Evolutionary conservation across 1,140 invertebrate genomes (phyloP).

Genomic region (Lerema accius): DNA sequence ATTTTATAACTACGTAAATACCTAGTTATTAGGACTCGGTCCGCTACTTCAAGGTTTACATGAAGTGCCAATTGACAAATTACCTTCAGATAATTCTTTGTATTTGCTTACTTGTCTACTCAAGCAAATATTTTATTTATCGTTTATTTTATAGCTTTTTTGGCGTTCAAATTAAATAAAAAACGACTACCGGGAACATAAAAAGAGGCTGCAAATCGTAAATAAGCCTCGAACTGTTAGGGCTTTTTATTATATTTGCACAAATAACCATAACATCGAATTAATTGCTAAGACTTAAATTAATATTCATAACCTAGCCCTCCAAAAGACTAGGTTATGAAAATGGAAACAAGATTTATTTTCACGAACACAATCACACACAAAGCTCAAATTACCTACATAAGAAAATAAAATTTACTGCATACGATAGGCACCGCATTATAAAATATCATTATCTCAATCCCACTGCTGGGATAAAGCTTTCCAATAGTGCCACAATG

Average conservation of each 20-base stretch:
- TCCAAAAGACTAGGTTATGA: no score
- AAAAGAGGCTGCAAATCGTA: conserved; percentile 18
- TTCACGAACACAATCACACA: no score
- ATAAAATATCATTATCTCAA: no score
- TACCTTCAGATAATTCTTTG: conserved; percentile 30
- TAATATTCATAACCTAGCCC: no score
- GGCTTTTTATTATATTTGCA: conserved; percentile 11
- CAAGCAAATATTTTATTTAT: conserved; percentile 33
- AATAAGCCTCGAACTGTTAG: conserved; percentile 15
- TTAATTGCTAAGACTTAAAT: no score
- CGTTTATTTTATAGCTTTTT: conserved; percentile 22
- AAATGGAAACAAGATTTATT: no score
- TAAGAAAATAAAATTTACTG: no score
- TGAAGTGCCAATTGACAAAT: conserved; percentile 27
- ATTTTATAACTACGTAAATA: conserved; percentile 9
- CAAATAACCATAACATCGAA: conserved; percentile 15
- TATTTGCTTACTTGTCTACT: conserved; percentile 31
- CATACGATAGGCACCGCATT: no score
- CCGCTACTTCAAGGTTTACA: conserved; percentile 25
- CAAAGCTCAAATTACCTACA: no score
- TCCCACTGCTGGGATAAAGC: no score
- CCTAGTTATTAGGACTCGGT: background rate
- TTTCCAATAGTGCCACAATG: no score
- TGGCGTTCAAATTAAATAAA: conserved; percentile 10
- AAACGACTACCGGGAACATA: conserved; percentile 20